These are phyloP conservation scores for Ondatra zibethicus DNA, from an alignment of 2,113 vertebrate species.

Conservation along the genomic window DNA sequence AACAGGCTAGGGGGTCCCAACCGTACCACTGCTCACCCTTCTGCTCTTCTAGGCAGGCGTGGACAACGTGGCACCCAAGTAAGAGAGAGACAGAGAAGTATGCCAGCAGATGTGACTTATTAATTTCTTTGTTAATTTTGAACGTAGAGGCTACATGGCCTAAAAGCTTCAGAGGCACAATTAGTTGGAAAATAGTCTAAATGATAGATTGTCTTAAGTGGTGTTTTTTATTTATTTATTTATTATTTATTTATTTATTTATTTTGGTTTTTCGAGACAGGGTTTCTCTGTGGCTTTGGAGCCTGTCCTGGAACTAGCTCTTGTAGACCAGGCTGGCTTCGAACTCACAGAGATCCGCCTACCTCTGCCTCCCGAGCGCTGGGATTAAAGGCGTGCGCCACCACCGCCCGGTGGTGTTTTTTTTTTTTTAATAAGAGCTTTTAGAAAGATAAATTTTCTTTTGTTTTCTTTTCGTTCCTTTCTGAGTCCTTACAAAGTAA, in stretches of 20 bases:
- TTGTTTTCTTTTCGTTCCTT: not conserved
- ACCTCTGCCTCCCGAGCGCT: too few relatives aligned
- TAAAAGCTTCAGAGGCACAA: slow-evolving; percentile 65
- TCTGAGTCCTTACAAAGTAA: slow-evolving; percentile 57
- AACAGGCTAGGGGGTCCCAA: not conserved
- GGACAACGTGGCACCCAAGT: not conserved
- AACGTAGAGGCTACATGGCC: slow-evolving; percentile 48
- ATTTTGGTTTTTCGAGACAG: too few relatives aligned
- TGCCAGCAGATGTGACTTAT: not conserved
- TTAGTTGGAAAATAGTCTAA: slow-evolving; percentile 64
- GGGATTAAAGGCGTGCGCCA: too few relatives aligned
- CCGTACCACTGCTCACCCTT: not conserved
- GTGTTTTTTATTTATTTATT: too few relatives aligned
- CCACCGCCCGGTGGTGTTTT: too few relatives aligned
- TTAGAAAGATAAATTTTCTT: slow-evolving; percentile 67
- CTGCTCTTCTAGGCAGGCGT: not conserved
- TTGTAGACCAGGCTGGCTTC: too few relatives aligned
- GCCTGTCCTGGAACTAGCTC: too few relatives aligned
- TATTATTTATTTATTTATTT: too few relatives aligned
- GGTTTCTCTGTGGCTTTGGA: too few relatives aligned
- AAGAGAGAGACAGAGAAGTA: not conserved
- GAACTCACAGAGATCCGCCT: too few relatives aligned
- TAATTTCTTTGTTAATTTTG: slow-evolving; percentile 61
- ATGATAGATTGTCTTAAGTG: slow-evolving; percentile 53
- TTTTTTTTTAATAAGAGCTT: slow-evolving; percentile 15